Evolutionary conservation across 2,888 invertebrate genomes (phyloP), one percentile per base, ranked within the genome.

Genomic region (Carabus problematicus): DNA sequence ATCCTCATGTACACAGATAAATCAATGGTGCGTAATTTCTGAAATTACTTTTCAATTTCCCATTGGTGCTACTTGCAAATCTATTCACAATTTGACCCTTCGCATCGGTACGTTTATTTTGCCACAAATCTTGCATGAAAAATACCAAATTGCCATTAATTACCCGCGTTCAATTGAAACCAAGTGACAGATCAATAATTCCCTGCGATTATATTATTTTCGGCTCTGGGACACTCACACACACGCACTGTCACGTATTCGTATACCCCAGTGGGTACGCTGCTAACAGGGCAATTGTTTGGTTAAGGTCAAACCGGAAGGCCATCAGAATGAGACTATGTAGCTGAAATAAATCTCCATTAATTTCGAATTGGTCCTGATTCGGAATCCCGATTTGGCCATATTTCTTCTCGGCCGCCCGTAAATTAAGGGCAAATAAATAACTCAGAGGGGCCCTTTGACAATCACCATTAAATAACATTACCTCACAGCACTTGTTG

Each of bases 291-390:
- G 18, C 19, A 43, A 29, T 18, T n/a, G 14, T 42, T 45, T 45
- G n/a, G n/a, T 45, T 3, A 12, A 12, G n/a, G 14, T 45, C n/a
- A 45, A 45, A 45, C n/a, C 45, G 45, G n/a, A 45, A 45, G n/a
- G 14, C 3, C 45, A 45, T 45, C 7, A 45, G 45, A 58, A 62
- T 62, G 49, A 62, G 54, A 63, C 63, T 52, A 63, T 63, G 29
- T 29, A 40, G 63, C 41, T 49, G 19, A 63, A 63, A 63, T 63
- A 63, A 63, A 63, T 63, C 54, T 63, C 63, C 63, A 63, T 63
- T 63, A 63, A 63, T 63, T 63, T 63, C 29, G 54, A 63, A 63
- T 63, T 63, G 63, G 62, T 54, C 63, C 63, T 29, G 63, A 63
- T 63, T 63, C 63, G 41, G 54, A 54, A 63, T 52, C 49, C 41